Evolutionary conservation across 2,888 invertebrate genomes (phyloP), one percentile per base, ranked within the genome.

Genomic region (Microchrysa polita): DNA sequence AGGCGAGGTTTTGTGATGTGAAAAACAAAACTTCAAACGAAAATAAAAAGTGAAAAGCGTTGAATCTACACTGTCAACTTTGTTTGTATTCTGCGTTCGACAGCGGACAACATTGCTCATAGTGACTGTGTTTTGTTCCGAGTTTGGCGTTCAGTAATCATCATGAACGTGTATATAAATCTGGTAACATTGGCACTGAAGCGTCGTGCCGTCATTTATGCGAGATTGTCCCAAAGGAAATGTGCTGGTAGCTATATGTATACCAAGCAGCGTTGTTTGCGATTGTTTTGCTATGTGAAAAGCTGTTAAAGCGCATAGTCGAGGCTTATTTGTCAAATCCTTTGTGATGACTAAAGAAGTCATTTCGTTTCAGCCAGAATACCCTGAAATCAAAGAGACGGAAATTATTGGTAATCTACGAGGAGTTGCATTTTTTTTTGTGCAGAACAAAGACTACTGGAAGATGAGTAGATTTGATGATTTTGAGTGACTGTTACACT

Each of bases 271-370:
- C 27, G 69, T 69, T 55, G 55, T 69, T 69, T 69, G 57, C 48
- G 55, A 57, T 57, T 22, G 27, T 34, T 34, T 34, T 34, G 27
- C 57, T 57, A 20, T 69, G 69, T 14, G n/a, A n/a, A 57, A 69
- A 69, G 69, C 69, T 69, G 69, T 69, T 69, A 69, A 57, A 69
- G 69, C 69, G 69, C 57, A 69, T 57, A 69, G 67, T 53, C 69
- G 57, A 69, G 57, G 69, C 69, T 69, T 69, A 69, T 69, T 69
- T 69, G 57, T 69, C n/a, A 34, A n/a, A 34, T 40, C 69, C 40
- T 69, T 57, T 55, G 34, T 52, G n/a, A 52, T 22, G 20, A 22
- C 9, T 23, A 16, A 16, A 52, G 40, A 16, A 10, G 40, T 14
- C 18, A 10, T 52, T 53, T 67, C 53, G 67, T 67, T 67, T 67